Conservation (phyloP, 2,888 invertebrate species). For the Microctonus hyperodae region DNA sequence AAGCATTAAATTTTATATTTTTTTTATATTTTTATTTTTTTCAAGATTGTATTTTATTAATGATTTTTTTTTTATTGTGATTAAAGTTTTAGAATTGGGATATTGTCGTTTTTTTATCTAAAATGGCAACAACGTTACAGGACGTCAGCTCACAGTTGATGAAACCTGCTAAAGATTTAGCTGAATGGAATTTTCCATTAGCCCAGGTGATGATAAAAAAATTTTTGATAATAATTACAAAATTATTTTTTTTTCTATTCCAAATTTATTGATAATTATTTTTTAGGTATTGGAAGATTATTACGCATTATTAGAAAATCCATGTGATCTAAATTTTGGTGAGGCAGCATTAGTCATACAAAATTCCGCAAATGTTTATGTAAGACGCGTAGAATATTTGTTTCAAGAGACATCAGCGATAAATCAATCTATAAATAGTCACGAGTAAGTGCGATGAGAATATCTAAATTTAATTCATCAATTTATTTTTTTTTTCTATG, state of each 20-base stretch:
- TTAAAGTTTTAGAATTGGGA: slow-evolving; percentile 1
- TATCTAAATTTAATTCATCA: neutral
- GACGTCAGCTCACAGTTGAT: slow-evolving; percentile 50
- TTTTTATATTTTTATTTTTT: neutral
- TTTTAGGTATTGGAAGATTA: slow-evolving; percentile 52
- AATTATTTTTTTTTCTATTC: too few species aligned
- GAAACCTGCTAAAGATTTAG: slow-evolving; percentile 53
- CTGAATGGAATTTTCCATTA: slow-evolving; percentile 56
- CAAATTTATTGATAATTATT: neutral
- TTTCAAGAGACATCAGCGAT: slow-evolving; percentile 63
- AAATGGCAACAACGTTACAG: slow-evolving; percentile 38
- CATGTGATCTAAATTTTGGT: slow-evolving; percentile 69
- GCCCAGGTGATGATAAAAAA: slow-evolving; percentile 46
- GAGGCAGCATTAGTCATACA: slow-evolving; percentile 81
- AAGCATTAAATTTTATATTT: neutral
- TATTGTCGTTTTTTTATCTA: slow-evolving; percentile 19
- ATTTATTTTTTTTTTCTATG: neutral
- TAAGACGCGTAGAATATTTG: slow-evolving; percentile 75
- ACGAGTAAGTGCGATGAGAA: slow-evolving; percentile 43
- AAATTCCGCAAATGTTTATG: slow-evolving; percentile 75
- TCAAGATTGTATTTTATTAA: neutral
- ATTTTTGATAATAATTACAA: slow-evolving; percentile 5
- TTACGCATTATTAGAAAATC: slow-evolving; percentile 45
- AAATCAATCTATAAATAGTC: slow-evolving; percentile 58
- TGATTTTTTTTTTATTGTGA: too few species aligned